These are phyloP conservation scores for Parnassius smintheus DNA, from an alignment of 2,888 invertebrate genomes.

Conservation along the genomic window DNA sequence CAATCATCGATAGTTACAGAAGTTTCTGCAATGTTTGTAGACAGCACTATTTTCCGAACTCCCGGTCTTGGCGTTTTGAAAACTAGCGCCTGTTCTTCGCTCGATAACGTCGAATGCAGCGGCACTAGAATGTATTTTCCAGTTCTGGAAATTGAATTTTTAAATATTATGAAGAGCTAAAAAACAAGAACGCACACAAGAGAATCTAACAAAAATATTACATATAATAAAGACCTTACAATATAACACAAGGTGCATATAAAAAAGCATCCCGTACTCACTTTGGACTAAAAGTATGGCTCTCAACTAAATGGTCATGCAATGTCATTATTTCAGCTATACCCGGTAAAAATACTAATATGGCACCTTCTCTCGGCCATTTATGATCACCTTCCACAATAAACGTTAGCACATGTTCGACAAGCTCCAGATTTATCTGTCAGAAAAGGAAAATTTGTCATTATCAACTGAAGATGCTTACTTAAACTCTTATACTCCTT, in stretches of 20 bases:
- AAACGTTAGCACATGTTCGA: constrained; percentile 86
- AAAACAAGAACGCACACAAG: no score
- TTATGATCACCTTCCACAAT: constrained; percentile 86
- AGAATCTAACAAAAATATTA: no score
- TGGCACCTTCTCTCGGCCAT: constrained; percentile 87
- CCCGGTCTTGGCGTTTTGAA: constrained; percentile 85
- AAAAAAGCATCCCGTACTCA: constrained; percentile 40
- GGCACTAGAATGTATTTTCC: constrained; percentile 89
- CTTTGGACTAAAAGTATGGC: constrained; percentile 83
- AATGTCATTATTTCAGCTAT: constrained; percentile 88
- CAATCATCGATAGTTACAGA: constrained; percentile 98
- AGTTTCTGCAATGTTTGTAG: constrained; percentile 97
- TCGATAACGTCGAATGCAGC: constrained; percentile 91
- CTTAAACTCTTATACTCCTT: not conserved
- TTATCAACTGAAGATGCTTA: not conserved
- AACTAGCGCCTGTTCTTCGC: constrained; percentile 90
- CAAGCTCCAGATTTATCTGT: constrained; percentile 87
- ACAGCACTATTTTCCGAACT: constrained; percentile 91
- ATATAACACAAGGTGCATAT: no score
- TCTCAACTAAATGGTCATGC: constrained; percentile 85
- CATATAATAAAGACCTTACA: no score
- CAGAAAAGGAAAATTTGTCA: not conserved
- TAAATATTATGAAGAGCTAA: not conserved
- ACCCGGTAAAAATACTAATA: constrained; percentile 90
- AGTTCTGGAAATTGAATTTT: constrained; percentile 51